A percentile compares a stretch with the other conserved stretches of the same genome.
These are phyloP conservation scores for Colistium nudipinnis DNA, from an alignment of 2,113 vertebrate species.

Conservation along the genomic window DNA sequence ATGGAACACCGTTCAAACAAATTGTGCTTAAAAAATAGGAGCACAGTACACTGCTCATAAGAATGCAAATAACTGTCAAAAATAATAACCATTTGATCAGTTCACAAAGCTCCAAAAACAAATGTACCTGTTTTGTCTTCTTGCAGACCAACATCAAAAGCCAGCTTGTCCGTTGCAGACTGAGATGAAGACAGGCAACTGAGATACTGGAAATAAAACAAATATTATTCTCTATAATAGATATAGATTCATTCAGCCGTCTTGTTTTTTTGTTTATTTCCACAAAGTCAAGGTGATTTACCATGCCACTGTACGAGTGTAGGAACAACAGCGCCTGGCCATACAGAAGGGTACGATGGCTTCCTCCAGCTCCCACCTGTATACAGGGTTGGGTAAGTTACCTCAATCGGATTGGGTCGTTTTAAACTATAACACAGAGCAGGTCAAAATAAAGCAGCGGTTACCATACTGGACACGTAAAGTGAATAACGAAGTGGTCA, in stretches of 20 bases:
- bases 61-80: too few relatives aligned
- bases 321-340: constrained; percentile 92
- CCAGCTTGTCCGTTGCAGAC: constrained; percentile 91
- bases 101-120: neutral
- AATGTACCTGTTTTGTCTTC: constrained; percentile 88
- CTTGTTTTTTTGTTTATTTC: neutral
- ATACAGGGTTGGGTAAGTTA: too few relatives aligned
- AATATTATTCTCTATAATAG: neutral
- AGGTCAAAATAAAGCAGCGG: too few relatives aligned
- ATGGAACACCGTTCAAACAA: too few relatives aligned
- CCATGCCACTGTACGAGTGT: constrained; percentile 95
- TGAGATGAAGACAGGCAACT: constrained; percentile 92
- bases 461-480: too few relatives aligned
- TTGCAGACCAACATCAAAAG: constrained; percentile 95
- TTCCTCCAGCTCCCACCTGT: constrained; percentile 87
- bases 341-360: constrained; percentile 91
- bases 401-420: too few relatives aligned
- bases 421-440: too few relatives aligned
- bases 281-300: constrained; percentile 65
- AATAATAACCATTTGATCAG: neutral
- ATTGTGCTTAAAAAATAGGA: neutral
- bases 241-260: neutral
- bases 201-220: constrained; percentile 81
- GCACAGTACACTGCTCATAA: neutral
- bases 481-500: too few relatives aligned